These are phyloP conservation scores for Syngnathus scovelli DNA, from an alignment of 2,113 vertebrate species.

Conservation along the genomic window DNA sequence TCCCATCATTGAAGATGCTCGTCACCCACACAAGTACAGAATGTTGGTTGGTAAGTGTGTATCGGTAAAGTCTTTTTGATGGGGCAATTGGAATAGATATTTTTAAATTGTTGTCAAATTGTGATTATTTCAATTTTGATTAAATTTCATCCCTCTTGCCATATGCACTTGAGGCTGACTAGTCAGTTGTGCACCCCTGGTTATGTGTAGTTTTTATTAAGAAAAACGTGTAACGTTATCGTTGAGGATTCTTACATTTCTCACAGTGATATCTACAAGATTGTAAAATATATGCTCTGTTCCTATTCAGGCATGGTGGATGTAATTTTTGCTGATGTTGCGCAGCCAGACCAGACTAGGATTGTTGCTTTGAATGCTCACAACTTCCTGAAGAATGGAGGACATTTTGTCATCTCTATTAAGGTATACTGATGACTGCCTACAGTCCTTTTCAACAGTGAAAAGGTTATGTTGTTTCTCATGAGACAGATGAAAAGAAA, in stretches of 20 bases:
- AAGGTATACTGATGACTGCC: conserved; percentile 68
- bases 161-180: neutral
- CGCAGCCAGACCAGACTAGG: conserved; percentile 90
- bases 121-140: neutral
- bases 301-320: conserved; percentile 84
- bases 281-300: neutral
- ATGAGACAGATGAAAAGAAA: neutral
- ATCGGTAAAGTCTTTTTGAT: neutral
- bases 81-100: neutral
- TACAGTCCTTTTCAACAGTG: neutral
- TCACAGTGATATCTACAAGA: neutral
- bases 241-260: neutral
- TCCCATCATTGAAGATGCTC: conserved; percentile 88
- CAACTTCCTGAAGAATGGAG: conserved; percentile 87
- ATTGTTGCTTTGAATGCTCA: conserved; percentile 92
- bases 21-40: conserved; percentile 90
- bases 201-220: too few relatives aligned
- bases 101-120: neutral
- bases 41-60: conserved; percentile 84
- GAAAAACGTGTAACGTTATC: neutral
- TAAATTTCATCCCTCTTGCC: neutral
- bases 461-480: neutral
- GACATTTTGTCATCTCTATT: conserved; percentile 92
- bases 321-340: conserved; percentile 91
- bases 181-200: too few relatives aligned